phyloP scores from a whole-genome alignment of 92 coral and sea anemone genomes.

The Bergia sp. region DNA sequence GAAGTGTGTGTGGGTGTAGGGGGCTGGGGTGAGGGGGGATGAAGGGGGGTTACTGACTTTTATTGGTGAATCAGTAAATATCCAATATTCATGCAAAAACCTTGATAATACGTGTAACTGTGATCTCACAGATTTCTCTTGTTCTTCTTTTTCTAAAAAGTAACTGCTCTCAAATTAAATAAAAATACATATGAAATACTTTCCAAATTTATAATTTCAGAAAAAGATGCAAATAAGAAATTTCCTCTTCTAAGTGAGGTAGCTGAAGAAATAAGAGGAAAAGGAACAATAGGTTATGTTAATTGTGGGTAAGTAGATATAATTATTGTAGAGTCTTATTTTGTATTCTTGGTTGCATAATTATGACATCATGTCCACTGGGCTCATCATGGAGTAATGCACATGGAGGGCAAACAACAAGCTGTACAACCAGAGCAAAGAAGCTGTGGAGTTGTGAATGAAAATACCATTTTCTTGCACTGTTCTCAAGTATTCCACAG shows the following conservation, averaged over 20 bases:
- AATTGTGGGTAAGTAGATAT: constrained; percentile 90
- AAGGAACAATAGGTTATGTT: constrained; percentile 87
- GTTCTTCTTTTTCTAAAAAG: background rate
- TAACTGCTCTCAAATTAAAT: background rate
- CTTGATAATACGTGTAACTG: background rate
- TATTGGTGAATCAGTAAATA: too few relatives aligned
- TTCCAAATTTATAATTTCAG: constrained; percentile 43
- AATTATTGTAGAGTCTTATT: background rate
- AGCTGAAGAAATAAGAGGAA: constrained; percentile 85
- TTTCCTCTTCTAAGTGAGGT: constrained; percentile 72
- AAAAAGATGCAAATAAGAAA: constrained; percentile 76
- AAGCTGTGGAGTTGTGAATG: too few relatives aligned
- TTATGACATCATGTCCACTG: too few relatives aligned
- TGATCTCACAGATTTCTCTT: background rate
- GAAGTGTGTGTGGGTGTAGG: too few relatives aligned
- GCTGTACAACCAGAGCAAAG: too few relatives aligned
- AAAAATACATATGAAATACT: background rate
- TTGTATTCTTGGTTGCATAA: background rate
- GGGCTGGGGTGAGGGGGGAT: too few relatives aligned
- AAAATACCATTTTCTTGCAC: too few relatives aligned
- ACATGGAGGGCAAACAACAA: too few relatives aligned
- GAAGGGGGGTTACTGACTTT: too few relatives aligned
- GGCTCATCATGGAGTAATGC: too few relatives aligned
- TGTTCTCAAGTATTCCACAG: too few relatives aligned
- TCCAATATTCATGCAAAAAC: too few relatives aligned